Evolutionary conservation across 2,888 invertebrate species (phyloP).

Genomic region (Eupithecia insigniata): DNA sequence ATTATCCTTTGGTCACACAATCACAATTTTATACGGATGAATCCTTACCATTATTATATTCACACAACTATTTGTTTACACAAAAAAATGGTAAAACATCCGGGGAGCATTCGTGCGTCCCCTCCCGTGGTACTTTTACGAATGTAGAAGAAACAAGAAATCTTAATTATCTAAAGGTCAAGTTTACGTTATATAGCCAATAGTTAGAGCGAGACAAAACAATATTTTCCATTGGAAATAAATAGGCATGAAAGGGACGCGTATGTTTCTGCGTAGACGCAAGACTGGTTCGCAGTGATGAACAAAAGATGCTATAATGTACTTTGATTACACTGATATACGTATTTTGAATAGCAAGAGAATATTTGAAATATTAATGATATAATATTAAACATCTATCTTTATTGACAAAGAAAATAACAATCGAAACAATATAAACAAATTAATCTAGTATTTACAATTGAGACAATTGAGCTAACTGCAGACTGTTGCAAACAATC

Average conservation of each 20-base stretch:
- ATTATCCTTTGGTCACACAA: background rate
- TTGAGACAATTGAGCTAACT: too few relatives aligned
- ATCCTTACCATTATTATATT: conserved; percentile 43
- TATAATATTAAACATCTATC: too few relatives aligned
- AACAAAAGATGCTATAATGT: conserved; percentile 40
- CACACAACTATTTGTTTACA: conserved; percentile 53
- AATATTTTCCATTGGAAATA: conserved; percentile 7
- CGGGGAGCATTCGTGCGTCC: conserved; percentile 56
- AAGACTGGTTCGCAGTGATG: conserved; percentile 60
- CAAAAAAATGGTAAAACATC: conserved; percentile 46
- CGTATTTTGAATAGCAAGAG: background rate
- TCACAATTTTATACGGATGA: background rate
- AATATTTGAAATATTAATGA: background rate
- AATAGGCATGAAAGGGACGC: conserved; percentile 50
- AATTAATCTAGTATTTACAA: too few relatives aligned
- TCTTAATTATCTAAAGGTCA: conserved; percentile 67
- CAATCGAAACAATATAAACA: too few relatives aligned
- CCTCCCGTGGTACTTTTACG: conserved; percentile 53
- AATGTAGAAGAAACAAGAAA: conserved; percentile 60
- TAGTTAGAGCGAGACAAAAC: conserved; percentile 48
- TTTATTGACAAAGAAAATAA: too few relatives aligned
- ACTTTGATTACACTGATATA: background rate
- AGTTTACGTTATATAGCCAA: conserved; percentile 66
- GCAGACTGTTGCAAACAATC: too few relatives aligned
- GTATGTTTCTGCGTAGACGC: conserved; percentile 53